phyloP scores from a whole-genome alignment of 2,888 invertebrate genomes.

The Allygus modestus region DNA sequence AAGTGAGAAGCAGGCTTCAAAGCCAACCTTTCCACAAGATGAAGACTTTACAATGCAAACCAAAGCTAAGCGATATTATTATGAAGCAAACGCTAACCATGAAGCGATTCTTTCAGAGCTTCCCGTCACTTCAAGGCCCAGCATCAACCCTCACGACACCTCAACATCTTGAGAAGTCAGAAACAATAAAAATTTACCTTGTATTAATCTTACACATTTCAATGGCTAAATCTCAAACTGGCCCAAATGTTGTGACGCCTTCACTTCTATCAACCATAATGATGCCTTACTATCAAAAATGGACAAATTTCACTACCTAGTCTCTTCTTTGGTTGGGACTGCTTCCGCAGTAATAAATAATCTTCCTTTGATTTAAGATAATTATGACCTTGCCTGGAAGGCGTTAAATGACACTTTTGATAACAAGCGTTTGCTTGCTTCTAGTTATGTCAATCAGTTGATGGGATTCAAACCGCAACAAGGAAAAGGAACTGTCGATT shows the following conservation, averaged over 20 bases:
- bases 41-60: slow-evolving; percentile 16
- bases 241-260: slow-evolving; percentile 62
- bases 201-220: slow-evolving; percentile 57
- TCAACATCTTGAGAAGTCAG: neutral
- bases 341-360: slow-evolving; percentile 32
- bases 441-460: slow-evolving; percentile 55
- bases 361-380: slow-evolving; percentile 42
- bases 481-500: slow-evolving; percentile 12
- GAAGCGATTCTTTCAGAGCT: slow-evolving; percentile 13
- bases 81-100: slow-evolving; percentile 16
- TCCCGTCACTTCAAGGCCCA: neutral
- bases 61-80: slow-evolving; percentile 40
- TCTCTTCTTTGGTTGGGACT: slow-evolving; percentile 22
- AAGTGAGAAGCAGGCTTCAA: neutral
- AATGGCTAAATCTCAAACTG: slow-evolving; percentile 47
- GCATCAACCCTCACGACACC: too few relatives aligned
- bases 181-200: slow-evolving; percentile 8
- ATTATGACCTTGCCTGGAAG: slow-evolving; percentile 60
- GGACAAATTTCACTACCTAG: slow-evolving; percentile 61
- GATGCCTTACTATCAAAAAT: slow-evolving; percentile 43
- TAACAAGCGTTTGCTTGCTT: slow-evolving; percentile 53
- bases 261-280: slow-evolving; percentile 58
- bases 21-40: neutral
- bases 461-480: slow-evolving; percentile 54
- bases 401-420: slow-evolving; percentile 52